Evolutionary conservation across 2,797 vertebrate species (phyloP).

Genomic region (Enteromius trimaculatus): DNA sequence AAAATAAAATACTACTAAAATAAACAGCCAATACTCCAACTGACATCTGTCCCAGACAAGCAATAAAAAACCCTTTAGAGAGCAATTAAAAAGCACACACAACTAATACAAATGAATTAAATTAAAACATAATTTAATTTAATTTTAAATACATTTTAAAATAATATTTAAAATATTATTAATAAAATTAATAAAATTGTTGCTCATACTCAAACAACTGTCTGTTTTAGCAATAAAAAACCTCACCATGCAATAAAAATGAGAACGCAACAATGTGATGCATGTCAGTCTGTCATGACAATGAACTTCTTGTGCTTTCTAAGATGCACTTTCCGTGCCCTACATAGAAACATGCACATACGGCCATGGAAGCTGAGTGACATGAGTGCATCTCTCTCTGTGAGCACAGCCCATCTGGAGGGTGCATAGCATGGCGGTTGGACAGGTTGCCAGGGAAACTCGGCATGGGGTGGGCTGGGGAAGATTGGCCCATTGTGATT

Average conservation of each 20-base stretch:
- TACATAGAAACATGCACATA: slow-evolving; percentile 37
- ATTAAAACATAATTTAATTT: not conserved
- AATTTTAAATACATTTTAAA: too few relatives aligned
- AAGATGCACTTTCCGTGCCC: slow-evolving; percentile 1
- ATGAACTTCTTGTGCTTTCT: slow-evolving; percentile 32
- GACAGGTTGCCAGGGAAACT: slow-evolving; percentile 81
- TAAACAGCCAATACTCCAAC: not conserved
- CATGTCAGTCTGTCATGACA: not conserved
- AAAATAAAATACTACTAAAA: not conserved
- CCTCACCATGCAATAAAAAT: not conserved
- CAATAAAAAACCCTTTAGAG: not conserved
- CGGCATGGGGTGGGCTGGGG: slow-evolving; percentile 71
- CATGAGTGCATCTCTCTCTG: slow-evolving; percentile 57
- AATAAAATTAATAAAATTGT: not conserved
- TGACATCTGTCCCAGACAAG: not conserved
- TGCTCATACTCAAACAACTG: not conserved
- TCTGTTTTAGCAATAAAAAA: not conserved
- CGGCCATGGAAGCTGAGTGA: slow-evolving; percentile 49
- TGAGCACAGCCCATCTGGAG: slow-evolving; percentile 76
- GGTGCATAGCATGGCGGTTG: slow-evolving; percentile 72
- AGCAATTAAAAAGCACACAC: not conserved
- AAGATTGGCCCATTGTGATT: slow-evolving; percentile 59
- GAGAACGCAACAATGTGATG: not conserved
- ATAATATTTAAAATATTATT: too few relatives aligned
- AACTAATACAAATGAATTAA: not conserved